phyloP scores from a whole-genome alignment of 2,888 invertebrate genomes.

The Brachyptera risi region DNA sequence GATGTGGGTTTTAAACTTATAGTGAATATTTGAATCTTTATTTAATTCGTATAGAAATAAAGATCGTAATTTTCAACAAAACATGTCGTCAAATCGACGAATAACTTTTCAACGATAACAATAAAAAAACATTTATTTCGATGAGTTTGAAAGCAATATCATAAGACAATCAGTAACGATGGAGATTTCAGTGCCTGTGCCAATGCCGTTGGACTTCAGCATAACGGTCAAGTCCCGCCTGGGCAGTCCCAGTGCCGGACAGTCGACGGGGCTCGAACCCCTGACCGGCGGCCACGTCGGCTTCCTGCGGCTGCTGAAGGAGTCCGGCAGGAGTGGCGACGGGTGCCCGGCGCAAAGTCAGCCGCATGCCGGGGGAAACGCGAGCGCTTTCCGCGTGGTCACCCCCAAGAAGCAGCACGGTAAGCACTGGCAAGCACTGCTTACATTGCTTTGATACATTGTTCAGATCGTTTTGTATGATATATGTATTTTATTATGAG shows the following conservation, averaged over 20 bases:
- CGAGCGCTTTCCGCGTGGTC: constrained; percentile 63
- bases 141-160: neutral
- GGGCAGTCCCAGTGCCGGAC: constrained; percentile 31
- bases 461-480: neutral
- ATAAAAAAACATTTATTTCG: too few species aligned
- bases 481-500: too few species aligned
- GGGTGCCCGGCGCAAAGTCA: neutral
- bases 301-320: constrained; percentile 30
- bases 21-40: too few species aligned
- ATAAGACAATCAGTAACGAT: constrained; percentile 17
- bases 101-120: too few species aligned
- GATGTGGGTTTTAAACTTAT: too few species aligned
- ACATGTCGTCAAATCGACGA: too few species aligned
- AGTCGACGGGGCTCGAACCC: constrained; percentile 25
- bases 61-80: too few species aligned
- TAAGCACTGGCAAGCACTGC: too few species aligned
- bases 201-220: constrained; percentile 61
- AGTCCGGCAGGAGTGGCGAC: constrained; percentile 7
- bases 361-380: neutral
- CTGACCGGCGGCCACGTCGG: constrained; percentile 25
- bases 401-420: constrained; percentile 54
- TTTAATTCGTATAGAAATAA: too few species aligned
- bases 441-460: too few species aligned
- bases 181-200: constrained; percentile 32
- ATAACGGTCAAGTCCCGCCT: constrained; percentile 45